Conservation (phyloP, 2,113 vertebrate genomes). For the Ceyx melanurus region DNA sequence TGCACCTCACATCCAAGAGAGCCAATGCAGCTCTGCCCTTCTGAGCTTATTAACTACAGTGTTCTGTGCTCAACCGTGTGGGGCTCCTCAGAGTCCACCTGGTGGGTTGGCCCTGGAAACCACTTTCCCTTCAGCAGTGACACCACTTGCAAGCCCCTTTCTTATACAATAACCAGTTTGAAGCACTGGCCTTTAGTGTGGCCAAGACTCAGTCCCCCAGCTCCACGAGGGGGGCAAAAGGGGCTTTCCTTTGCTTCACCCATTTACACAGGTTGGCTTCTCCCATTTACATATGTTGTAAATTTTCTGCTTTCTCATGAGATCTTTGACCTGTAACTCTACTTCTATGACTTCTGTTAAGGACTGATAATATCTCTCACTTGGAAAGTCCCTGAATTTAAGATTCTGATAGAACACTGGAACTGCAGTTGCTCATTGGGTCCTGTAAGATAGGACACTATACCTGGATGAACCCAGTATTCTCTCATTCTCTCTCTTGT, state of each 20-base stretch:
- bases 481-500: neutral
- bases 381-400: neutral
- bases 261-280: neutral
- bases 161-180: neutral
- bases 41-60: neutral
- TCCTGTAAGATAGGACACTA: neutral
- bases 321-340: neutral
- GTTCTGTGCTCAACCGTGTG: neutral
- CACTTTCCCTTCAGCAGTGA: neutral
- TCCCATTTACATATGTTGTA: neutral
- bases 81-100: neutral
- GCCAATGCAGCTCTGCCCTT: neutral
- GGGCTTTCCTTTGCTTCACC: neutral
- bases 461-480: neutral
- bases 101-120: neutral
- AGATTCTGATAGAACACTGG: neutral
- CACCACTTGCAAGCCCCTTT: neutral
- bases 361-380: neutral
- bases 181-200: neutral
- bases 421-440: neutral
- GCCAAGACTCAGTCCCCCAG: neutral
- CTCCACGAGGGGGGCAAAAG: rapidly evolving
- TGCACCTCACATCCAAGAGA: neutral
- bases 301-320: neutral
- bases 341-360: neutral